Evolutionary conservation across 2,113 vertebrate species (phyloP), one percentile per base, ranked within the genome.

Genomic region (Etheostoma cragini): DNA sequence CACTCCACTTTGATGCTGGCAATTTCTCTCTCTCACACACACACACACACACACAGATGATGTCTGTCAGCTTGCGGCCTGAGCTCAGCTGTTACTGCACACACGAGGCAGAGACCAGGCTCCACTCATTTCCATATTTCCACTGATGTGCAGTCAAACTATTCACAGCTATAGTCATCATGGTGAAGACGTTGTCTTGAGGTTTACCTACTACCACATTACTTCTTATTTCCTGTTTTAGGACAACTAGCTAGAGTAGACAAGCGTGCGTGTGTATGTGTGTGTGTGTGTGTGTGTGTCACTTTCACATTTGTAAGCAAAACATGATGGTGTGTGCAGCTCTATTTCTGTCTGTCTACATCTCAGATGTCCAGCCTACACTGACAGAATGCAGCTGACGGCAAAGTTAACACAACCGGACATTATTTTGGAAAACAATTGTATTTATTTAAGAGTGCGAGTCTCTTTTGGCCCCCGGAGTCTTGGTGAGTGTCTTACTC

Each of bases 1-100:
- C n/a, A 42, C 81, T 76, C 49, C 26, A 14, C 89, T 93, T 92
- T 94, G 89, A 94, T 90, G 90, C 70, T 79, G 71, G 68, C 62
- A 67, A 22, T 72, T 69, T 57, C 11, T 60, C 61, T 16, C 61
- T 16, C 76, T 49, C 58, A 72, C 49, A 19, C 56, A 69, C 72
- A 64, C 60, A 70, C 19, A 47, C 49, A 71, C 65, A 71, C 64
- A 68, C 70, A n/a, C 47, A 38, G 14, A 17, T 63, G 12, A 70
- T 86, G 76, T 79, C 61, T 83, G 66, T 69, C 86, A 88, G 84
- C 72, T 61, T 50, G 49, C 38, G 14, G 75, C 69, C 64, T 52
- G 42, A 66, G 66, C 78, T 80, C 80, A 82, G 63, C 71, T 72
- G 72, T 83, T 63, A 49, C 46, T 21, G 49, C 73, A 72, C 73